phyloP scores from a whole-genome alignment of 2,797 vertebrate species.

The Sebastes wilsoni region DNA sequence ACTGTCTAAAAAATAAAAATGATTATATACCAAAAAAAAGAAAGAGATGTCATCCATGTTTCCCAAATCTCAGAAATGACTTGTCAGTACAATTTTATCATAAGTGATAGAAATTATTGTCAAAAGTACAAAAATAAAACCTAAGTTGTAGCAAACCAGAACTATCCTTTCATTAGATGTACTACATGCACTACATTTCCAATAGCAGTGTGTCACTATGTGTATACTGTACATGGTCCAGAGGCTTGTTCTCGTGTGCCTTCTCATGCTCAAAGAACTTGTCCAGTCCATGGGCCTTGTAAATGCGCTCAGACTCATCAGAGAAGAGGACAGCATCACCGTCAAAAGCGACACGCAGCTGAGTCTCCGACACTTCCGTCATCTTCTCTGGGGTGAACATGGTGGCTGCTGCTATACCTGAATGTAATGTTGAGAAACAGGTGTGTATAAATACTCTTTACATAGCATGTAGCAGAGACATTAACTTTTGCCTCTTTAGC shows the following conservation, averaged over 20 bases:
- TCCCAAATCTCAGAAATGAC: not conserved
- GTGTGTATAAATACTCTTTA: not conserved
- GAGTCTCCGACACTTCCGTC: constrained; percentile 86
- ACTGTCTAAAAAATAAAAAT: not conserved
- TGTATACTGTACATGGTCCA: constrained; percentile 87
- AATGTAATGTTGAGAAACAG: not conserved
- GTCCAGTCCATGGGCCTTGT: constrained; percentile 91
- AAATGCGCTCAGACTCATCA: constrained; percentile 93
- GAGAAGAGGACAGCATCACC: constrained; percentile 96
- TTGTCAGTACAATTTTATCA: not conserved
- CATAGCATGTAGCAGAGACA: not conserved
- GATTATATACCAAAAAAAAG: no score
- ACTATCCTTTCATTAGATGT: not conserved
- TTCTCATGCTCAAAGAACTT: constrained; percentile 96
- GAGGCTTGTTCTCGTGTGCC: constrained; percentile 90
- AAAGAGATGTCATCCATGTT: not conserved
- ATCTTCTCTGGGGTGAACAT: constrained; percentile 91
- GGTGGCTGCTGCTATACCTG: constrained; percentile 95
- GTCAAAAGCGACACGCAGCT: constrained; percentile 94
- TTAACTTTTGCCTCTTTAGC: not conserved
- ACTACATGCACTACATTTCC: not conserved
- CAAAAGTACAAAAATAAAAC: not conserved
- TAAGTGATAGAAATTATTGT: not conserved
- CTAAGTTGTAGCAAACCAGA: not conserved
- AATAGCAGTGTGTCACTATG: not conserved